These are phyloP conservation scores for Chaunax sp. DNA, from an alignment of 2,797 vertebrate genomes.

Conservation along the genomic window DNA sequence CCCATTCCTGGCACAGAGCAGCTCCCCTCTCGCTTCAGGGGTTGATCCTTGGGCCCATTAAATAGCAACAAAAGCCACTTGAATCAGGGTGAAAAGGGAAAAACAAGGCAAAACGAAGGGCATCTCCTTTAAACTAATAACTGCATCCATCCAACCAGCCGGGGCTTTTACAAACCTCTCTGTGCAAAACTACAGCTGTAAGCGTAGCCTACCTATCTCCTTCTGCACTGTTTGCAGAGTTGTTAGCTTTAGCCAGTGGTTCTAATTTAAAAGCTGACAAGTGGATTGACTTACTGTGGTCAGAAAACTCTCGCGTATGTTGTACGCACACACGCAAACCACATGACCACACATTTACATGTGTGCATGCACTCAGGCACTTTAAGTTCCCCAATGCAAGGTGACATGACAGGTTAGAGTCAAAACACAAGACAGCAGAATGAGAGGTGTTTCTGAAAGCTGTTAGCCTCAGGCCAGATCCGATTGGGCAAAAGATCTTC, in stretches of 20 bases:
- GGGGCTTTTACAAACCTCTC: conserved; percentile 40
- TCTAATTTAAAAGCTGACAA: conserved; percentile 72
- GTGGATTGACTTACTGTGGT: conserved; percentile 71
- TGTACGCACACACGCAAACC: conserved; percentile 14
- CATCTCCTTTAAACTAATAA: conserved; percentile 37
- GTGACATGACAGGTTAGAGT: conserved; percentile 57
- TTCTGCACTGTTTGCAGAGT: conserved; percentile 36
- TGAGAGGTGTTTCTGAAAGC: conserved; percentile 70
- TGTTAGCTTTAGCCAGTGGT: conserved; percentile 54
- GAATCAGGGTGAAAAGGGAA: conserved; percentile 54
- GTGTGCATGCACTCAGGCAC: conserved; percentile 21
- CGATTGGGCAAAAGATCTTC: conserved; percentile 37
- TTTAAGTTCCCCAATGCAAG: conserved; percentile 41
- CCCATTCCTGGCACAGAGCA: conserved; percentile 44
- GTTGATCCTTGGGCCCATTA: conserved; percentile 55
- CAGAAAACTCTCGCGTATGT: conserved; percentile 47
- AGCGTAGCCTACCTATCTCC: conserved; percentile 24
- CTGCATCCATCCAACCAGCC: conserved; percentile 20
- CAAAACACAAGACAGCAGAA: conserved; percentile 55
- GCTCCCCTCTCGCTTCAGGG: conserved; percentile 47
- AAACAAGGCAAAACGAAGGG: conserved; percentile 55
- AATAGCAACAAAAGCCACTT: conserved; percentile 60
- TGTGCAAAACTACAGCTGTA: conserved; percentile 48
- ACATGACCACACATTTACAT: conserved; percentile 35
- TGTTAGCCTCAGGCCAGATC: conserved; percentile 53